Conservation (phyloP, 1,140 invertebrate species). For the Drosophila ficusphila region DNA sequence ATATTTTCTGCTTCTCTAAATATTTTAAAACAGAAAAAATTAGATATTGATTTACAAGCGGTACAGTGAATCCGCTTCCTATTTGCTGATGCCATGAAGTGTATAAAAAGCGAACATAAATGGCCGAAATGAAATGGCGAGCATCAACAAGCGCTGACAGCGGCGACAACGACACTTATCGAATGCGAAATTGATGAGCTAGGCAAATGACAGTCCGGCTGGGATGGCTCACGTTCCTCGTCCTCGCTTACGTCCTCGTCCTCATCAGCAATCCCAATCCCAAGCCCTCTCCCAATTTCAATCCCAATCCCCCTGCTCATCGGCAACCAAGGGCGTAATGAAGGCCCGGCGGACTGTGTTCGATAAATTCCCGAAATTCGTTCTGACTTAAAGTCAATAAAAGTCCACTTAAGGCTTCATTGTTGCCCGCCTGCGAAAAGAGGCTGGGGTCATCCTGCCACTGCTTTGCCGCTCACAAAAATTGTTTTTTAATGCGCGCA, state of each 20-base stretch:
- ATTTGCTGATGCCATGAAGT: constrained; percentile 8
- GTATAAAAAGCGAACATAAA: constrained; percentile 8
- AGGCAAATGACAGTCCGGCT: constrained; percentile 63
- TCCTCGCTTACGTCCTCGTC: constrained; percentile 12
- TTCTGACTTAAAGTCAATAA: constrained; percentile 82
- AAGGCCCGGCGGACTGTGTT: constrained; percentile 69
- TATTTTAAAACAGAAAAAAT: not conserved
- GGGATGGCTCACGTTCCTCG: constrained; percentile 28
- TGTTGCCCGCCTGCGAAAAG: constrained; percentile 51
- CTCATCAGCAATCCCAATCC: constrained; percentile 10
- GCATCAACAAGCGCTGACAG: constrained; percentile 39
- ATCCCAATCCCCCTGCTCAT: not conserved
- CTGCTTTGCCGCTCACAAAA: constrained; percentile 63
- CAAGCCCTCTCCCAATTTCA: not conserved
- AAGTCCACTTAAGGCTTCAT: constrained; percentile 81
- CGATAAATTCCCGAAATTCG: constrained; percentile 81
- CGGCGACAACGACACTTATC: constrained; percentile 57
- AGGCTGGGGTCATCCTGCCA: constrained; percentile 18
- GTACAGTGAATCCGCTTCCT: not conserved
- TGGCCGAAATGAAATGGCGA: constrained; percentile 15
- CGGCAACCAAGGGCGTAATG: constrained; percentile 60
- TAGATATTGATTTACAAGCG: not conserved
- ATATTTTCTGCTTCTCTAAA: too few relatives aligned
- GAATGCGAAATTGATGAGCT: constrained; percentile 80
- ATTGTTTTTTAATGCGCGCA: constrained; percentile 80